A percentile compares a stretch with the other conserved stretches of the same genome.
Conservation (phyloP, 2,797 vertebrate species). For the Toxotes lorentzi region DNA sequence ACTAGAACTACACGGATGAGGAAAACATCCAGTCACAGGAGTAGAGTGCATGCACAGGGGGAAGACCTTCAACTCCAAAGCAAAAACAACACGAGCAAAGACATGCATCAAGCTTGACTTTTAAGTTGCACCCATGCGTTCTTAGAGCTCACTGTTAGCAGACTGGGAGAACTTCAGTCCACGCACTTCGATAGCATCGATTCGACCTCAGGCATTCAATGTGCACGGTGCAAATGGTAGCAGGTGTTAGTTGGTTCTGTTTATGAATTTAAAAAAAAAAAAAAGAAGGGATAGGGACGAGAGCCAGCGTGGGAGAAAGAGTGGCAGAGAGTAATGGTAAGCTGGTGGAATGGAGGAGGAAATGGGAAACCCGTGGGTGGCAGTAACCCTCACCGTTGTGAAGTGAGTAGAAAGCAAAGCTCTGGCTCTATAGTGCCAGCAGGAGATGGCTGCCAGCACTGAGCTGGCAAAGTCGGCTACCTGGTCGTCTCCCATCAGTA, state of each 20-base stretch:
- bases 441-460: slow-evolving; percentile 94
- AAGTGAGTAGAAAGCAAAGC: slow-evolving; percentile 95
- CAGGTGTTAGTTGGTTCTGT: slow-evolving; percentile 66
- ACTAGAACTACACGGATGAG: slow-evolving; percentile 9
- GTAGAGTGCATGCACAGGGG: slow-evolving; percentile 35
- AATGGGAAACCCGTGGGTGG: slow-evolving; percentile 77
- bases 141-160: neutral
- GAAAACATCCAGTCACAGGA: slow-evolving; percentile 9
- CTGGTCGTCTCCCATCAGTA: slow-evolving; percentile 92
- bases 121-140: neutral
- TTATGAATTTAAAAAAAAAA: slow-evolving; percentile 1
- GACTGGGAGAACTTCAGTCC: slow-evolving; percentile 29
- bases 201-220: slow-evolving; percentile 22
- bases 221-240: slow-evolving; percentile 40
- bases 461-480: slow-evolving; percentile 92
- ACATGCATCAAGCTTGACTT: slow-evolving; percentile 39
- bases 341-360: slow-evolving; percentile 55
- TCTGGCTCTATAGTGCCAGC: slow-evolving; percentile 94
- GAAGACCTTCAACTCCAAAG: slow-evolving; percentile 16
- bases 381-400: slow-evolving; percentile 93
- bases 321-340: slow-evolving; percentile 43
- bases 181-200: slow-evolving; percentile 48
- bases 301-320: slow-evolving; percentile 50
- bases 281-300: slow-evolving; percentile 16
- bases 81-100: slow-evolving; percentile 23